These are phyloP conservation scores for Lutjanus erythropterus DNA, from an alignment of 2,113 vertebrate genomes.

Conservation along the genomic window DNA sequence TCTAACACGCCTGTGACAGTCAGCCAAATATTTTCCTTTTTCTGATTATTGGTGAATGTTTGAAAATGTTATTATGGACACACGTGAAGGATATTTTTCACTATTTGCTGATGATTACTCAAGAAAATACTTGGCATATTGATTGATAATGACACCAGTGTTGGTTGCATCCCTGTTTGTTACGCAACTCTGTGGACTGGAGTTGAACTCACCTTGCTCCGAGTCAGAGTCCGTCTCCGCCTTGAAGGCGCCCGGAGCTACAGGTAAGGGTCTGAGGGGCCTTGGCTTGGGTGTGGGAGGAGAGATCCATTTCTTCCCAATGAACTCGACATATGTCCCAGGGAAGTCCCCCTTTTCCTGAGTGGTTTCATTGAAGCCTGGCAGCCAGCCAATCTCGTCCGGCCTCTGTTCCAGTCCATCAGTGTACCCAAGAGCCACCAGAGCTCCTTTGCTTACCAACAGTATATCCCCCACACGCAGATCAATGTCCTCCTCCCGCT, in stretches of 20 bases:
- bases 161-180: too few species aligned
- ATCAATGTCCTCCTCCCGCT: slow-evolving; percentile 96
- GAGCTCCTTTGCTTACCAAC: slow-evolving; percentile 93
- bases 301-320: slow-evolving; percentile 94
- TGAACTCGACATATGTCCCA: slow-evolving; percentile 96
- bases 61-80: background rate
- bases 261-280: slow-evolving; percentile 93
- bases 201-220: slow-evolving; percentile 91
- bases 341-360: slow-evolving; percentile 98
- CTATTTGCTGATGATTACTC: background rate
- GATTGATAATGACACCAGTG: too few species aligned
- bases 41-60: background rate
- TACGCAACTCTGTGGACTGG: background rate
- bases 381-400: slow-evolving; percentile 96
- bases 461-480: slow-evolving; percentile 93
- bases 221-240: slow-evolving; percentile 89
- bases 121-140: background rate
- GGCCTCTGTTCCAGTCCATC: slow-evolving; percentile 95
- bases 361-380: slow-evolving; percentile 96
- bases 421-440: slow-evolving; percentile 91
- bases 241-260: slow-evolving; percentile 89
- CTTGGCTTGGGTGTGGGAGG: slow-evolving; percentile 97
- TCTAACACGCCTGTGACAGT: background rate
- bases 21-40: background rate
- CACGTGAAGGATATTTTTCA: background rate